Evolutionary conservation across 1,140 invertebrate species (phyloP), one percentile per base, ranked within the genome.

Genomic region (Apolygus lucorum): DNA sequence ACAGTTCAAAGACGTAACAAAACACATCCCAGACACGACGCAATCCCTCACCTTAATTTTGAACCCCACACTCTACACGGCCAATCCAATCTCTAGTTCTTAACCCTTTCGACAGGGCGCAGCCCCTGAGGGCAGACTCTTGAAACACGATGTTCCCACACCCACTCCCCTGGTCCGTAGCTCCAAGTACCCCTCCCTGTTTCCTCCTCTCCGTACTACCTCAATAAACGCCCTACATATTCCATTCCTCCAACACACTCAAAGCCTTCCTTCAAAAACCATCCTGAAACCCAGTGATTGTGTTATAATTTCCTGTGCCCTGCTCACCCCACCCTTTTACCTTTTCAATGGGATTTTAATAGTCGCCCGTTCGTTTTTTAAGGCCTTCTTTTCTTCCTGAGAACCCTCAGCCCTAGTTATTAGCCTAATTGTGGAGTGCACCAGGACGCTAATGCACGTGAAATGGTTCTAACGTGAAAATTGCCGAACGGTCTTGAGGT

Each of bases 281-380:
- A n/a, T n/a, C n/a, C n/a, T n/a, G 17, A 8, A 49, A 49, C 34
- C 34, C 34, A 27, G 22, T 63, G 62, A 63, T 22, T 63, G 62
- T 17, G 22, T 63, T 63, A 27, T 63, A 63, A 63, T 63, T 63
- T 63, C 26, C 22, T 26, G n/a, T n/a, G n/a, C n/a, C n/a, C 62
- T 25, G 14, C 34, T 49, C 34, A 8, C 34, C 34, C 34, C 34
- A 8, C 34, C 34, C 34, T 17, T 17, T 8, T 17, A 49, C 62
- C 26, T 63, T 26, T 14, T 25, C 62, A 63, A 63, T 63, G 62
- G 62, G 26, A 17, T 25, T 63, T 63, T 63, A 63, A 63, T 63
- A 63, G 62, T 63, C 27, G 17, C 62, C 62, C 62, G 17, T 62
- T 24, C 22, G 8, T 62, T 63, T 63, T 27, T 63, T 63, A 14